Percentiles rank a stretch among this genome's conserved stretches.
phyloP scores from a whole-genome alignment of 1,140 invertebrate species.

The Lysiphlebus fabarum region DNA sequence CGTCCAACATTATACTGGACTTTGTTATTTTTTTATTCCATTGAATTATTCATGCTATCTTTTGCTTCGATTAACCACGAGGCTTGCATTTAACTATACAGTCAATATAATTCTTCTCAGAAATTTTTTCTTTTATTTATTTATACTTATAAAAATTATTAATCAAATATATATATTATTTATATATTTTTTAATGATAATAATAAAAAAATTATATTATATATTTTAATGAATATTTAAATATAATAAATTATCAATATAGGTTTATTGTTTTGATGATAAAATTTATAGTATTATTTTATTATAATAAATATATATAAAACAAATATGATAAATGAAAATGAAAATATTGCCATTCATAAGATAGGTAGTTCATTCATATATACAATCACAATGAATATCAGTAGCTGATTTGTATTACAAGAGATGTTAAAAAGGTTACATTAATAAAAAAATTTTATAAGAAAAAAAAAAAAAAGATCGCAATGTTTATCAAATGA shows the following conservation, averaged over 20 bases:
- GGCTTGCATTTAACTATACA: neutral
- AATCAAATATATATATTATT: too few species aligned
- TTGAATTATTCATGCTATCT: slow-evolving; percentile 21
- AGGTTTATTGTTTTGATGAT: neutral
- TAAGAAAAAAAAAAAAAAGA: slow-evolving; percentile 14
- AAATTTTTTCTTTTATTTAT: neutral
- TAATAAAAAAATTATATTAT: neutral
- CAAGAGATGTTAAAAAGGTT: neutral
- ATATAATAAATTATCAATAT: neutral
- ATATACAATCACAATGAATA: neutral
- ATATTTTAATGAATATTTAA: neutral
- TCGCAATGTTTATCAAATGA: slow-evolving; percentile 2
- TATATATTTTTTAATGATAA: too few species aligned
- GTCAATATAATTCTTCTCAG: neutral
- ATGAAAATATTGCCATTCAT: too few species aligned
- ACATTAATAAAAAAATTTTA: slow-evolving; percentile 23
- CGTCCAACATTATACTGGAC: slow-evolving; percentile 1
- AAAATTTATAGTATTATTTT: too few species aligned
- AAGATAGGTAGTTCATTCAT: neutral
- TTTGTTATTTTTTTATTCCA: slow-evolving; percentile 10
- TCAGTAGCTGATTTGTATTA: neutral
- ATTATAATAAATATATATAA: too few species aligned
- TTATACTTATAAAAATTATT: neutral
- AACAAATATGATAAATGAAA: too few species aligned
- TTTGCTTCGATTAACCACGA: slow-evolving; percentile 10